Base-by-base conservation (phyloP, 1,140 invertebrate species). In the Matsumurasca onukii region DNA sequence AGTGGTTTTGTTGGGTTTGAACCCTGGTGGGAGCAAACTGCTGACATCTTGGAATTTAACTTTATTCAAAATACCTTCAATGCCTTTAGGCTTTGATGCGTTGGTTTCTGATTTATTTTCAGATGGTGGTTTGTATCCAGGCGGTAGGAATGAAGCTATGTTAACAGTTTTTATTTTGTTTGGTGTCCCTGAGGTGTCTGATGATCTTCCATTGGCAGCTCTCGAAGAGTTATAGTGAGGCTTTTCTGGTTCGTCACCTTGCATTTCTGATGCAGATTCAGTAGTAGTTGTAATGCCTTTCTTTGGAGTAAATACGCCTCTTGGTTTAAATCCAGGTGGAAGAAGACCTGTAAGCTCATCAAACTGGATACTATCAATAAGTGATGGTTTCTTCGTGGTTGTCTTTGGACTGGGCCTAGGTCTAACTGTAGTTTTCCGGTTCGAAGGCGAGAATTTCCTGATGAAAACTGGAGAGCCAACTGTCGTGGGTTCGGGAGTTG, bases 391-490 rank as follows among this genome's bases (percentile, higher is more conserved):
- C 69, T 64, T 75, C 70, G 52, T 59, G 9, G 24, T 24, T 25
- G 15, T 24, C 15, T 29, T 59, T 3, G 55, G 55, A 59, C 22
- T 59, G 3, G 55, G 55, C 55, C 30, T 69, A 52, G 80, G 82
- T 74, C 82, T 83, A 30, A 62, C 67, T 22, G 83, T 84, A 27
- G 76, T 77, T 49, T 73, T 75, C 67, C 85, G 78, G 75, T 84
- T 73, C 75, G 83, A 76, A 1, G 86, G 86, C 17, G 85, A 80
- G 68, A 91, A 89, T 75, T 90, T 91, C 67, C 86, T 85, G 0
- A 89, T 88, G 3, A 86, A 70, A 77, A 83, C 71, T 79, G 77
- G 45, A 78, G 82, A 75, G 81, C 82, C 65, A 81, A 70, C 70
- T 15, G 70, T 74, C 0, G 61, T 73, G 12, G 72, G 69, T 5